A percentile compares a stretch with the other conserved stretches of the same genome.
Conservation (phyloP, 2,888 invertebrate genomes). For the Cyaniris semiargus region DNA sequence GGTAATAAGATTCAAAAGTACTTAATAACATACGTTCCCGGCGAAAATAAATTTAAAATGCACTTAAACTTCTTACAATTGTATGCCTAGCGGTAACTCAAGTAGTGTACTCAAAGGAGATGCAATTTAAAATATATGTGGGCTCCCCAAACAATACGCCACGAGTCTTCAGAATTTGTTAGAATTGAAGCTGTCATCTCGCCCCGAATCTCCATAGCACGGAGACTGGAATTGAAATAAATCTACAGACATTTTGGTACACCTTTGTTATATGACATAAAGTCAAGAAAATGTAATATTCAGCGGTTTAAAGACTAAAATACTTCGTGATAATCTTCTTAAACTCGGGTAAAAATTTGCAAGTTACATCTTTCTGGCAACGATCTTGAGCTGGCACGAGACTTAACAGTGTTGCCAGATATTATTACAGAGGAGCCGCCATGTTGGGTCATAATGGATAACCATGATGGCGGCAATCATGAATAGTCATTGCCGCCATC, state of each 20-base stretch:
- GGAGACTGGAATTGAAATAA: background rate
- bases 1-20: background rate
- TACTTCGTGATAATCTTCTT: too few species aligned
- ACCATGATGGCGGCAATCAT: too few species aligned
- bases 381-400: too few species aligned
- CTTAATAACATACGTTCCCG: background rate
- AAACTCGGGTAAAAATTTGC: too few species aligned
- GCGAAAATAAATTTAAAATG: slow-evolving; percentile 17
- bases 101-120: slow-evolving; percentile 35
- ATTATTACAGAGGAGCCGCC: too few species aligned
- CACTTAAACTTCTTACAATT: slow-evolving; percentile 8
- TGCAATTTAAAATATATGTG: slow-evolving; percentile 38
- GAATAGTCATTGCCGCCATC: too few species aligned
- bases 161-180: slow-evolving; percentile 29
- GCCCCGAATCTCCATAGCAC: slow-evolving; percentile 15
- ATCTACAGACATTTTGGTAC: background rate
- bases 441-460: too few species aligned
- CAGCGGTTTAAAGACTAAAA: background rate
- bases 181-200: background rate
- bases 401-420: too few species aligned
- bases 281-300: background rate
- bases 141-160: slow-evolving; percentile 35
- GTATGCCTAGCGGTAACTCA: slow-evolving; percentile 20
- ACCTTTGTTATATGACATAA: background rate
- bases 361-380: too few species aligned